Evolutionary conservation across 2,113 vertebrate genomes (phyloP), one percentile per base, ranked within the genome.

Genomic region (Chionomys nivalis): DNA sequence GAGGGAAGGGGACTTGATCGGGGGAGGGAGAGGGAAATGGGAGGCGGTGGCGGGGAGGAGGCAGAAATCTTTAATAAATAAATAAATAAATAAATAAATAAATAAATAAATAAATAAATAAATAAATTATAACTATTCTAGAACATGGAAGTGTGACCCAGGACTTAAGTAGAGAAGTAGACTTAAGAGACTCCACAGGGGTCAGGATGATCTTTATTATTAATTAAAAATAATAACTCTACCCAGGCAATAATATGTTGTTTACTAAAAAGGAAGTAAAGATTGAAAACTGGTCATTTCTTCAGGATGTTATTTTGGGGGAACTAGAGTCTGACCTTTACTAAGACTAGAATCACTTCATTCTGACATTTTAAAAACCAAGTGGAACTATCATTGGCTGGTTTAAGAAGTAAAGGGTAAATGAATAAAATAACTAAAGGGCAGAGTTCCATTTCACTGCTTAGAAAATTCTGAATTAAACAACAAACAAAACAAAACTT

Each of bases 401-500:
- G 49, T 52, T 89, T 85, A 93, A 94, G n/a, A 65, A 97, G n/a
- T 76, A 75, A 89, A 87, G 87, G 68, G 31, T 1, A 39, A 4
- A 78, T n/a, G 11, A 75, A 68, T 19, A 93, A 52, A 86, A 93
- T 47, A 21, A 39, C 68, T 90, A 42, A 83, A 95, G 12, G 23
- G 42, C 88, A 91, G 0, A 93, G 24, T n/a, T 91, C 70, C 33
- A 24, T 91, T 91, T 75, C 36, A 58, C 17, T 85, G 36, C 14
- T 28, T 5, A 96, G 65, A 68, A 77, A 93, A 76, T 87, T 94
- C 78, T 88, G 52, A 94, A 91, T 73, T 79, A 33, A 97, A 66
- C 44, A 61, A 66, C 72, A 93, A 93, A 31, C 72, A 93, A 93
- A 31, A 11, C 36, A 85, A 95, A 75, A 75, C 14, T 90, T 42